These are phyloP conservation scores for Mesaphorura yosii DNA, from an alignment of 1,140 invertebrate species.

Conservation along the genomic window DNA sequence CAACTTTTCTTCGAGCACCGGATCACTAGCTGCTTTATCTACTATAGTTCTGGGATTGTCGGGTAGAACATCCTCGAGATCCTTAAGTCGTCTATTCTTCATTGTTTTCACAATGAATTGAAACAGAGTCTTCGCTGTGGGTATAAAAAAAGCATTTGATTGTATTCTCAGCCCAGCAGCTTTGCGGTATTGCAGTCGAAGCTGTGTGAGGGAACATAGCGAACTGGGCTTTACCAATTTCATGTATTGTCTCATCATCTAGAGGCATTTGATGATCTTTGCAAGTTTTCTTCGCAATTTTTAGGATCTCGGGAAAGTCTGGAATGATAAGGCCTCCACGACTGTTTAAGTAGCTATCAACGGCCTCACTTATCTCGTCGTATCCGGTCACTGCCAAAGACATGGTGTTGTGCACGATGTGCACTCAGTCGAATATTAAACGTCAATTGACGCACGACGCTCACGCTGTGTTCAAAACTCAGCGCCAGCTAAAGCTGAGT, in stretches of 20 bases:
- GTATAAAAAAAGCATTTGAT: not conserved
- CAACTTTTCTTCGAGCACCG: too few relatives aligned
- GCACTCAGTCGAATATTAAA: not conserved
- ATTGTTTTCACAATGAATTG: not conserved
- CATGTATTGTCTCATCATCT: not conserved
- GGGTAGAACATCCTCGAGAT: too few relatives aligned
- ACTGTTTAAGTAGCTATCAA: not conserved
- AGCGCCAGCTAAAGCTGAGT: too few relatives aligned
- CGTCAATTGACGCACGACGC: too few relatives aligned
- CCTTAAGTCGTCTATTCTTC: slow-evolving; percentile 9
- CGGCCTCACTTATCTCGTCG: not conserved
- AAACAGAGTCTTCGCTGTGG: slow-evolving; percentile 4
- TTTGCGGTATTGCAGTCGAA: not conserved
- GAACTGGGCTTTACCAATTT: not conserved
- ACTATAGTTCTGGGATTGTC: too few relatives aligned
- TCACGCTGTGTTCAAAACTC: too few relatives aligned
- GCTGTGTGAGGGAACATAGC: too few relatives aligned
- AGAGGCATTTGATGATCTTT: not conserved
- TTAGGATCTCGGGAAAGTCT: not conserved
- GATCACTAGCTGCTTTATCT: too few relatives aligned
- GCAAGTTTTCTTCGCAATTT: not conserved
- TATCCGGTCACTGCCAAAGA: slow-evolving; percentile 2
- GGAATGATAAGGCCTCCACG: not conserved
- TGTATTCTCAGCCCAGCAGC: not conserved
- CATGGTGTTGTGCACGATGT: not conserved